Percentiles rank a stretch among this genome's conserved stretches.
Conservation (phyloP, 2,113 vertebrate species). For the Cyphomyrus discorhynchus region DNA sequence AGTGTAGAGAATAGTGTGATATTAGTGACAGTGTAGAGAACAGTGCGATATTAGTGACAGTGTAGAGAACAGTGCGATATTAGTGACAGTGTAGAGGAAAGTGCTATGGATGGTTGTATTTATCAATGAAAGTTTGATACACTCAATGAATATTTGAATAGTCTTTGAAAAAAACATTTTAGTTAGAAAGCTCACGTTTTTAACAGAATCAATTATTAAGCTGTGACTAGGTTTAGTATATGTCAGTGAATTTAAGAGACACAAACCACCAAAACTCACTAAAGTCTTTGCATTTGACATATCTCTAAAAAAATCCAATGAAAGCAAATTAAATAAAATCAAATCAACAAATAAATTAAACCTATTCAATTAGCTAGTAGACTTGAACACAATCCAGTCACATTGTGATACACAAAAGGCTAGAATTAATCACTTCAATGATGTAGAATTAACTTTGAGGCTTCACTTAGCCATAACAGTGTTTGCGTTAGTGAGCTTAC, state of each 20-base stretch:
- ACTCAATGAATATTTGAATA: not conserved
- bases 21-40: too few species aligned
- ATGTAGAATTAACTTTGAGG: not conserved
- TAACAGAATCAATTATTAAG: not conserved
- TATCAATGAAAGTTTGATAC: not conserved
- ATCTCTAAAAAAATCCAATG: not conserved
- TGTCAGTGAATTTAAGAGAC: not conserved
- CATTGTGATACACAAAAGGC: not conserved
- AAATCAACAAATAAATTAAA: not conserved
- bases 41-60: too few species aligned
- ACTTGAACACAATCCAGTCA: not conserved
- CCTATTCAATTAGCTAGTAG: not conserved
- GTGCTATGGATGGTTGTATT: not conserved
- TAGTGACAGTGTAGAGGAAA: not conserved
- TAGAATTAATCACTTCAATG: not conserved
- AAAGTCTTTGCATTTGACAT: not conserved
- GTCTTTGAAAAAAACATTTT: not conserved
- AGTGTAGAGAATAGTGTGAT: too few species aligned
- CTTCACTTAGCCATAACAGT: not conserved
- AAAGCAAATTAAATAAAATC: not conserved
- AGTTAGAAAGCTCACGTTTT: not conserved
- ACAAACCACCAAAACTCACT: not conserved
- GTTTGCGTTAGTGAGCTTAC: not conserved
- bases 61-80: too few species aligned
- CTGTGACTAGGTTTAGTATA: not conserved